These are phyloP conservation scores for Bathynomus jamesi DNA, from an alignment of 1,140 invertebrate species.

Conservation along the genomic window DNA sequence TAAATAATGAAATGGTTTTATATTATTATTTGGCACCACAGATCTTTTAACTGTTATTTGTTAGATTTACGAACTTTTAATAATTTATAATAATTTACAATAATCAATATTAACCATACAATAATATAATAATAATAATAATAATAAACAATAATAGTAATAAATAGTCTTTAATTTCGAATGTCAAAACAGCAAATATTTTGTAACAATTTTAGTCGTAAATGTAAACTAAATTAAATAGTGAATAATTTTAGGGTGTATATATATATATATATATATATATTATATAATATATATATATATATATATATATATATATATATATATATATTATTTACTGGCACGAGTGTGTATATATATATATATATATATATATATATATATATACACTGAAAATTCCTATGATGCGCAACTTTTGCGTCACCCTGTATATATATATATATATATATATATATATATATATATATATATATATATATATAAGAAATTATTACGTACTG, in stretches of 20 bases:
- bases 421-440: not conserved
- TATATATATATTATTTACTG: not conserved
- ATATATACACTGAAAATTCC: not conserved
- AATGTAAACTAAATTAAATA: not conserved
- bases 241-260: not conserved
- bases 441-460: slow-evolving; percentile 1
- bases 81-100: too few relatives aligned
- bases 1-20: too few relatives aligned
- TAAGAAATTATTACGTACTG: not conserved
- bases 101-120: too few relatives aligned
- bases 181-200: too few relatives aligned
- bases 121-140: too few relatives aligned
- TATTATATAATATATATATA: not conserved
- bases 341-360: not conserved
- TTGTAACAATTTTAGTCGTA: too few relatives aligned
- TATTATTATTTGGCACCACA: too few relatives aligned
- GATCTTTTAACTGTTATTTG: too few relatives aligned
- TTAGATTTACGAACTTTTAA: too few relatives aligned
- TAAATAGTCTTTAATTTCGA: too few relatives aligned
- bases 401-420: not conserved
- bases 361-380: slow-evolving; percentile 3
- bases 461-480: not conserved
- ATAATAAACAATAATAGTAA: too few relatives aligned
- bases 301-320: not conserved
- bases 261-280: not conserved